phyloP scores from a whole-genome alignment of 1,140 invertebrate species.

The Chironomus striatipennis region DNA sequence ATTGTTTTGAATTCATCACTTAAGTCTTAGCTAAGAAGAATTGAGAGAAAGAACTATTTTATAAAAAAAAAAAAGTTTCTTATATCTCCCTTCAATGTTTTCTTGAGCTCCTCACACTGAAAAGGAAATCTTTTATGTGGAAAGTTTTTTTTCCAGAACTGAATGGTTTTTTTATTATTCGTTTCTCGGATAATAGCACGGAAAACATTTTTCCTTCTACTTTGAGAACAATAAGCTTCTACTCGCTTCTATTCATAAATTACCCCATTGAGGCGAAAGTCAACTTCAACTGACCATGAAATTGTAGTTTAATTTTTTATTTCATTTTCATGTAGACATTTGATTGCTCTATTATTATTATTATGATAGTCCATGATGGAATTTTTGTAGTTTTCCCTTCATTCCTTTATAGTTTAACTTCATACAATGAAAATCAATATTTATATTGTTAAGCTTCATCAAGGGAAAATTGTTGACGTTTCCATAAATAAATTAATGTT shows the following conservation, averaged over 20 bases:
- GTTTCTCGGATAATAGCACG: background rate
- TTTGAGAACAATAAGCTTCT: slow-evolving; percentile 12
- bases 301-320: slow-evolving; percentile 18
- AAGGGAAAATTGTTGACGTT: background rate
- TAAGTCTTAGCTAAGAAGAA: too few species aligned
- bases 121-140: slow-evolving; percentile 2
- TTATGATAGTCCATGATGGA: slow-evolving; percentile 13
- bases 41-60: slow-evolving; percentile 5
- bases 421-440: background rate
- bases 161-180: slow-evolving; percentile 14
- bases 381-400: background rate
- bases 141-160: background rate
- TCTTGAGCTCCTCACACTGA: slow-evolving; percentile 4
- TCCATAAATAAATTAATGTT: too few species aligned
- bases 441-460: slow-evolving; percentile 3
- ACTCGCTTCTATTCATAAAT: slow-evolving; percentile 18
- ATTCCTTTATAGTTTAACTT: background rate
- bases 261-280: slow-evolving; percentile 18
- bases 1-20: too few species aligned
- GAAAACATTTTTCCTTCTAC: background rate
- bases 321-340: slow-evolving; percentile 14
- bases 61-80: background rate
- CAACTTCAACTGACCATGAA: slow-evolving; percentile 21
- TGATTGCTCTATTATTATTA: slow-evolving; percentile 14
- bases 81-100: background rate